Conservation (phyloP, 2,888 invertebrate species). For the Tuberolachnus salignus region DNA sequence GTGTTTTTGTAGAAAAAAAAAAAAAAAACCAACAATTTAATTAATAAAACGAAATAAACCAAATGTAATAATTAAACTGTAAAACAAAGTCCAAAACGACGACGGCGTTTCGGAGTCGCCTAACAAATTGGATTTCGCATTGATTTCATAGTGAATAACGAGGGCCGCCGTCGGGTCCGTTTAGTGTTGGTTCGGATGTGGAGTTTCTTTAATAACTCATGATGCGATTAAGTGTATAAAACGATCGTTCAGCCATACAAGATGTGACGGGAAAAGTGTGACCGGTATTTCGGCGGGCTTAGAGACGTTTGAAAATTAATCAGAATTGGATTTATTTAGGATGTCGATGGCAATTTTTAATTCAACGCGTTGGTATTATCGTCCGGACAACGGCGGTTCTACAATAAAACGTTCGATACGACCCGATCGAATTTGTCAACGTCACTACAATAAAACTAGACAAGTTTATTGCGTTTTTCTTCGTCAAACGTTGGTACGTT, state of each 20-base stretch:
- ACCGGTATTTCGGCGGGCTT: neutral
- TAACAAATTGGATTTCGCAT: too few relatives aligned
- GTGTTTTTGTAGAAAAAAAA: too few relatives aligned
- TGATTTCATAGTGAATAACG: too few relatives aligned
- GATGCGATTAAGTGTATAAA: neutral
- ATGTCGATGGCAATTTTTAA: neutral
- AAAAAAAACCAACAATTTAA: too few relatives aligned
- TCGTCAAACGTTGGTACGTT: neutral
- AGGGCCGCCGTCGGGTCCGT: too few relatives aligned
- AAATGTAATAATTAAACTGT: too few relatives aligned
- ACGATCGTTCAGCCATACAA: neutral
- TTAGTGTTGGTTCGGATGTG: too few relatives aligned
- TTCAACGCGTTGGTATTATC: neutral
- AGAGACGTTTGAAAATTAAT: neutral
- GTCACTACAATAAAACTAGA: neutral
- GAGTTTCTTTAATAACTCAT: too few relatives aligned
- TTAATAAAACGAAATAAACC: too few relatives aligned
- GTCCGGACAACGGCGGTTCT: too few relatives aligned
- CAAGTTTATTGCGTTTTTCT: neutral
- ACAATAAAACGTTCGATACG: neutral
- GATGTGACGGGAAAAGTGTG: neutral
- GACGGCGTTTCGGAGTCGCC: too few relatives aligned
- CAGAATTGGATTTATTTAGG: neutral
- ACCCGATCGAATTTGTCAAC: neutral
- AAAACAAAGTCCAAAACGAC: too few relatives aligned